These are phyloP conservation scores for Apamea anceps DNA, from an alignment of 2,888 invertebrate species.

Conservation along the genomic window DNA sequence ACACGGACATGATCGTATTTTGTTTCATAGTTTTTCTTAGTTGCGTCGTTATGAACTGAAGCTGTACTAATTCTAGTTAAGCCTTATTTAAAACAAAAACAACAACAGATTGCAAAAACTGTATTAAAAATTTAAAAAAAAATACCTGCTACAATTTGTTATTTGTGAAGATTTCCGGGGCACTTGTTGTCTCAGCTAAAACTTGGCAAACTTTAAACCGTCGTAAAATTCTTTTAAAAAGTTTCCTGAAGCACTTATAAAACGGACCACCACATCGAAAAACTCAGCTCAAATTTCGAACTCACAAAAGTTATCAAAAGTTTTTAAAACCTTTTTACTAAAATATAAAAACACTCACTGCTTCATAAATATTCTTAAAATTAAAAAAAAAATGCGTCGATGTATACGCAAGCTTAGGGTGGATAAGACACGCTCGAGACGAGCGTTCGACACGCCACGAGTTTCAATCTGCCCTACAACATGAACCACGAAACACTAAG, in stretches of 20 bases:
- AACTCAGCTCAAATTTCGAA: not conserved
- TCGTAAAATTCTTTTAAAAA: not conserved
- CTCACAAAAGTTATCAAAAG: slow-evolving; percentile 11
- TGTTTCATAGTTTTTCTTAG: not conserved
- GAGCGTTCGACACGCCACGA: slow-evolving; percentile 68
- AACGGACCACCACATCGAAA: slow-evolving; percentile 19
- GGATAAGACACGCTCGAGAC: slow-evolving; percentile 57
- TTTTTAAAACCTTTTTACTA: slow-evolving; percentile 8
- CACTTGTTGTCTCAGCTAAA: slow-evolving; percentile 11
- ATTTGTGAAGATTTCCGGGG: not conserved
- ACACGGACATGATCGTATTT: not conserved
- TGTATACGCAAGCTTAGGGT: slow-evolving; percentile 30
- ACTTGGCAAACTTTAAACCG: slow-evolving; percentile 12
- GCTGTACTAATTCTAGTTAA: not conserved
- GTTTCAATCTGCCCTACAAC: slow-evolving; percentile 60
- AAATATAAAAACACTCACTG: slow-evolving; percentile 37
- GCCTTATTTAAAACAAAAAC: not conserved
- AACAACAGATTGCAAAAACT: not conserved
- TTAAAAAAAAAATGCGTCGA: slow-evolving; percentile 9
- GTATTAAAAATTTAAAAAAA: not conserved
- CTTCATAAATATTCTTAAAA: not conserved
- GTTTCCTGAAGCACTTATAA: slow-evolving; percentile 35
- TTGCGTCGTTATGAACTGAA: not conserved
- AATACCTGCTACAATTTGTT: slow-evolving; percentile 3
- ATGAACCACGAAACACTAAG: slow-evolving; percentile 55